Evolutionary conservation across 2,888 invertebrate species (phyloP), one percentile per base, ranked within the genome.

Genomic region (Ischnura elegans): DNA sequence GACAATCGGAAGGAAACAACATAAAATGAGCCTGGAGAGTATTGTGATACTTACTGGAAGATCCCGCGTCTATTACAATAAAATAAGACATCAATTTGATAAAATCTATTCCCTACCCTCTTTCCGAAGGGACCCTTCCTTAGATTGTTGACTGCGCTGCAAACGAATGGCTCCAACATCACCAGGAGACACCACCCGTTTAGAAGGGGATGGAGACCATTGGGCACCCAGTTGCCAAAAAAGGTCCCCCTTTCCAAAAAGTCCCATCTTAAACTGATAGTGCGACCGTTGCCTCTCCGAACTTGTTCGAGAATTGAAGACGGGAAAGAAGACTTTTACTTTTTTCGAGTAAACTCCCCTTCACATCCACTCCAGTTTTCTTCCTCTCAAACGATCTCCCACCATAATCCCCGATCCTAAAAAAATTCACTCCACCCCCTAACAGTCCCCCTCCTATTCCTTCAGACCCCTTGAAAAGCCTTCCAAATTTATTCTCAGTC

Each of bases 251-350:
- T 16, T 36, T 36, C 25, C 36, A 29, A 76, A 76, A 76, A n/a
- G n/a, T 76, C 76, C 36, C 76, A 76, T 76, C 36, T 76, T n/a
- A 13, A 76, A 76, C 76, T 29, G 76, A 76, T 76, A 76, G 29
- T 76, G 76, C 36, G 76, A 76, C 36, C 76, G 10, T 13, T 76
- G 29, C 36, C 36, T 76, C 36, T 76, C 76, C 36, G 29, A 76
- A 76, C 36, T 76, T 76, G 36, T n/a, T 4, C 10, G 76, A 25
- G 76, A 76, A n/a, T 0, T 6, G 29, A 36, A 76, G 36, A 4
- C n/a, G 29, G 2, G 61, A 61, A 36, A 36, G 36, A 25, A 25
- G 5, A 36, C 76, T 36, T 76, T 76, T 76, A 61, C 36, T 36
- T 76, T 36, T 76, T 36, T 36, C 76, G 76, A 76, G 25, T 10